Evolutionary conservation across 2,888 invertebrate genomes (phyloP).

Genomic region (Synergus gifuensis): DNA sequence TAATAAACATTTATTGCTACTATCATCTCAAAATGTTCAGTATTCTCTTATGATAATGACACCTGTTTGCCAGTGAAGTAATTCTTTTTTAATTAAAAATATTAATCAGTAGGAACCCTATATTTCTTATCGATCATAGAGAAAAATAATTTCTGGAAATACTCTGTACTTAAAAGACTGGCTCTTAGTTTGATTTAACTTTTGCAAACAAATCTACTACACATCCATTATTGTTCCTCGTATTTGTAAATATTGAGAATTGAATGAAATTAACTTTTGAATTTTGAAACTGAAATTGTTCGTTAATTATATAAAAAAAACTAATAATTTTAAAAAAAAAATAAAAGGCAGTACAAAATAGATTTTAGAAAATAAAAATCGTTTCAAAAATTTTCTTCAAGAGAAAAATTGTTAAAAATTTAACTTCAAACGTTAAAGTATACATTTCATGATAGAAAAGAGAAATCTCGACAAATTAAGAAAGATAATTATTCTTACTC

Average conservation of each 20-base stretch:
- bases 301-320: conserved; percentile 1
- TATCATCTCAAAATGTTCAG: neutral
- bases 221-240: neutral
- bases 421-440: neutral
- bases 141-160: conserved; percentile 23
- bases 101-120: neutral
- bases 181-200: conserved; percentile 54
- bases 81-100: neutral
- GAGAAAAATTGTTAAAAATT: conserved; percentile 7
- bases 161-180: conserved; percentile 55
- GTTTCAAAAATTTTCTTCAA: neutral
- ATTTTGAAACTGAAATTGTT: conserved; percentile 5
- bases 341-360: conserved; percentile 29
- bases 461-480: neutral
- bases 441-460: neutral
- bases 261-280: conserved; percentile 15
- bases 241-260: conserved; percentile 1
- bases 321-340: neutral
- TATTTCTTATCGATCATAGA: neutral
- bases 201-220: neutral
- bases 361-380: conserved; percentile 24
- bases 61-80: neutral
- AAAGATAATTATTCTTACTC: neutral
- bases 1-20: neutral
- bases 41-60: conserved; percentile 1